Conservation (phyloP, 2,797 vertebrate genomes). For the Gastrophryne carolinensis region DNA sequence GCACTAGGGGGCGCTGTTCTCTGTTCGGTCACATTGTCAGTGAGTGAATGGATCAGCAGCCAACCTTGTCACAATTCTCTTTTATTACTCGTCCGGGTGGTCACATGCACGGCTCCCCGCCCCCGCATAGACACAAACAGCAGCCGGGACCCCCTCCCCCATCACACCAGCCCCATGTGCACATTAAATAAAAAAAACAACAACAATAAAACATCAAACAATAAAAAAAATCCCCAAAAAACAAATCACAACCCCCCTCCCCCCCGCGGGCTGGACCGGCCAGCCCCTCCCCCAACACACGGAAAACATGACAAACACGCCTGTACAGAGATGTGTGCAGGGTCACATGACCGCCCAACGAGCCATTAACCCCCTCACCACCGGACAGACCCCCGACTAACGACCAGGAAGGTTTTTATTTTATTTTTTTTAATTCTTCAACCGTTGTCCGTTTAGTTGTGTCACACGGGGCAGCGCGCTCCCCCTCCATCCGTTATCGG, state of each 20-base stretch:
- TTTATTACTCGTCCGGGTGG: constrained; percentile 28
- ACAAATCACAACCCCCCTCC: neutral
- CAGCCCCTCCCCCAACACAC: constrained; percentile 3
- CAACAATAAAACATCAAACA: constrained; percentile 40
- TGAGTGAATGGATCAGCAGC: no score
- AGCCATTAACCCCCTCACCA: constrained; percentile 1
- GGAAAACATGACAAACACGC: constrained; percentile 14
- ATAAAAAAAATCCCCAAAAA: constrained; percentile 32
- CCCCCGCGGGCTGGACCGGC: constrained; percentile 42
- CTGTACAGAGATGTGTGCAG: constrained; percentile 14
- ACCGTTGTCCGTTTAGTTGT: neutral
- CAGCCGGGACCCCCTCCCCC: neutral
- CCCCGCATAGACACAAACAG: constrained; percentile 53
- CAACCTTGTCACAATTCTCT: neutral
- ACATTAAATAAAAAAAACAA: constrained; percentile 28
- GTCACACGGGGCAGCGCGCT: no score
- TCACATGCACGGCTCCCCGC: constrained; percentile 53
- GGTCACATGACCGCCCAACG: neutral
- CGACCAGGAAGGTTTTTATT: neutral
- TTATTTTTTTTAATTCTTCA: neutral
- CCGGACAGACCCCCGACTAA: neutral
- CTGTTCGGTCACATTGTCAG: no score
- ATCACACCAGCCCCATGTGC: neutral
- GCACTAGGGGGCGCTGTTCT: no score
- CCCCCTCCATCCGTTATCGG: no score